A percentile compares a stretch with the other conserved stretches of the same genome.
phyloP scores from a whole-genome alignment of 2,797 vertebrate genomes.

The Phataginus tetradactyla region DNA sequence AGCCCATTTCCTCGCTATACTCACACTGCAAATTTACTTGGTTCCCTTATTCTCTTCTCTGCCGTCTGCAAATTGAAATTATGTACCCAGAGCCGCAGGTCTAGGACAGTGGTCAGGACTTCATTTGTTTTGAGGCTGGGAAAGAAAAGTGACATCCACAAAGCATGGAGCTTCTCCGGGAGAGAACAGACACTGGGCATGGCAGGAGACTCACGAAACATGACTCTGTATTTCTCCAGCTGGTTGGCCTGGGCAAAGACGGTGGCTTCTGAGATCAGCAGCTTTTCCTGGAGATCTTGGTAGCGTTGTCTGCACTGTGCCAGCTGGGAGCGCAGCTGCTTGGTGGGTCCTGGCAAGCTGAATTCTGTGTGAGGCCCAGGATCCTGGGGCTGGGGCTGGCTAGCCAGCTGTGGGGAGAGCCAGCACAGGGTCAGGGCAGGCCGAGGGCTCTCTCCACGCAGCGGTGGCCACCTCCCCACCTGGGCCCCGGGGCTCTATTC shows the following conservation, averaged over 20 bases:
- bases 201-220: slow-evolving; percentile 90
- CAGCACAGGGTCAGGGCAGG: not conserved
- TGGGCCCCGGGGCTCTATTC: not conserved
- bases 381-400: not conserved
- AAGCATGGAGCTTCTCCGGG: not conserved
- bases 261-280: slow-evolving; percentile 93
- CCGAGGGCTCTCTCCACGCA: not conserved
- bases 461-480: not conserved
- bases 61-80: not conserved
- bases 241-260: slow-evolving; percentile 94
- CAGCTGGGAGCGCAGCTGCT: slow-evolving; percentile 88
- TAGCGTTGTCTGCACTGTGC: slow-evolving; percentile 89
- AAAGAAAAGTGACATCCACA: not conserved
- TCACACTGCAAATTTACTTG: not conserved
- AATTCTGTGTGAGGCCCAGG: not conserved
- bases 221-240: slow-evolving; percentile 92
- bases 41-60: not conserved
- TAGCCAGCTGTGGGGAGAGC: slow-evolving; percentile 24
- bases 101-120: not conserved
- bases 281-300: slow-evolving; percentile 92
- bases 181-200: not conserved
- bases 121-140: not conserved
- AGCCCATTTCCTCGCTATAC: not conserved
- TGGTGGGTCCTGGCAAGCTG: slow-evolving; percentile 71
- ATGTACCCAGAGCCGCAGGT: not conserved